Percentiles rank a stretch among this genome's conserved stretches.
phyloP scores from a whole-genome alignment of 2,797 vertebrate species.

The Zalophus californianus region DNA sequence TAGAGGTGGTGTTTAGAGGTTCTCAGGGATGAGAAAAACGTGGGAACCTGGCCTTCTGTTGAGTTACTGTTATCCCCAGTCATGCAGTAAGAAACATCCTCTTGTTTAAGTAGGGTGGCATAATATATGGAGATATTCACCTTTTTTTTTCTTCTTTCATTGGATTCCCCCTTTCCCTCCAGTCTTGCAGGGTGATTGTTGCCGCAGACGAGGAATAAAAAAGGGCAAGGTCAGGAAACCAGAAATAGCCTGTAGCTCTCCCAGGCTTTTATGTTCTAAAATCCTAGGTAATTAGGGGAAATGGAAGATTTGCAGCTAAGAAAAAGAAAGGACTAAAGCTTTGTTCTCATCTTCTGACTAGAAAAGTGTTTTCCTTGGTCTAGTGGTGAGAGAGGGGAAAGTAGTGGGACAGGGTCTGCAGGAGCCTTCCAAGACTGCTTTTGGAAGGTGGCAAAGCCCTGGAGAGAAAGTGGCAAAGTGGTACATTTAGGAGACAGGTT shows the following conservation, averaged over 20 bases:
- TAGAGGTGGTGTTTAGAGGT: background rate
- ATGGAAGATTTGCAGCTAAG: constrained; percentile 15
- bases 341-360: background rate
- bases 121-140: background rate
- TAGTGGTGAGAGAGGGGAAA: background rate
- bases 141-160: background rate
- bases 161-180: background rate
- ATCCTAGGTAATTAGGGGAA: background rate
- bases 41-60: background rate
- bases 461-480: background rate
- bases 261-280: constrained; percentile 35
- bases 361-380: background rate
- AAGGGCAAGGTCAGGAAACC: background rate
- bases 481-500: background rate
- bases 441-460: background rate
- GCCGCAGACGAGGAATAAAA: background rate
- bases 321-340: background rate
- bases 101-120: background rate
- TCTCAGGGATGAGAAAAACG: background rate
- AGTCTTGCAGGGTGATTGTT: background rate
- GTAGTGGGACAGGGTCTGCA: background rate
- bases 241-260: background rate
- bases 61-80: background rate
- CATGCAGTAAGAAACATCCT: background rate
- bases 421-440: background rate